phyloP scores from a whole-genome alignment of 2,797 vertebrate genomes.

The Thripadectes ignobilis region DNA sequence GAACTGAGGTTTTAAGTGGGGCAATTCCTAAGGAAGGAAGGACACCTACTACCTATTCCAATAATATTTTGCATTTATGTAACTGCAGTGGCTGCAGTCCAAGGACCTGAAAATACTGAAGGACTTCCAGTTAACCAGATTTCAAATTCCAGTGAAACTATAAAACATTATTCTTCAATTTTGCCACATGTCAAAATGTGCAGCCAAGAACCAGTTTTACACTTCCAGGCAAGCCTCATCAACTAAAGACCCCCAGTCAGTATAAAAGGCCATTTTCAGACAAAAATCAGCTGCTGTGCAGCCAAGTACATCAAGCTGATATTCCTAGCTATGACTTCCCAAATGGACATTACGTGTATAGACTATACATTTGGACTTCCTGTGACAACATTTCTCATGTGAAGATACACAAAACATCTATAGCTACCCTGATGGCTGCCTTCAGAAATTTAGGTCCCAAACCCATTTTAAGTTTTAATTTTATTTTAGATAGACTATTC shows the following conservation, averaged over 20 bases:
- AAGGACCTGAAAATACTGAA: conserved; percentile 12
- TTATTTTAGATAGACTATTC: background rate
- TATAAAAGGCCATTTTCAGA: background rate
- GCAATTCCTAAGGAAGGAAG: conserved; percentile 69
- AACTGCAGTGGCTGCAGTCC: conserved; percentile 15
- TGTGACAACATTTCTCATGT: background rate
- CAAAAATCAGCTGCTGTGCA: background rate
- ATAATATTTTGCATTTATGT: conserved; percentile 60
- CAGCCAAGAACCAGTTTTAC: background rate
- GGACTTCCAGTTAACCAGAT: background rate
- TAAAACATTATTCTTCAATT: background rate
- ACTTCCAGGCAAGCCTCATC: background rate
- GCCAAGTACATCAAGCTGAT: background rate
- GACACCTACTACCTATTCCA: conserved; percentile 66
- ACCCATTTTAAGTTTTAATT: background rate
- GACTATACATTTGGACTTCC: background rate
- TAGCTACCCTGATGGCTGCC: background rate
- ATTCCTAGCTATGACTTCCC: background rate
- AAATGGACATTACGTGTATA: background rate
- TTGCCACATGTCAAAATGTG: background rate
- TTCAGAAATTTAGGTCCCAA: background rate
- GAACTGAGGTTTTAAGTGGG: conserved; percentile 51
- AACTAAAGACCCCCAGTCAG: background rate
- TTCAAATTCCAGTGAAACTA: background rate
- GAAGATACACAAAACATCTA: background rate